Conservation (phyloP, 2,113 vertebrate genomes). For the Promerops cafer region DNA sequence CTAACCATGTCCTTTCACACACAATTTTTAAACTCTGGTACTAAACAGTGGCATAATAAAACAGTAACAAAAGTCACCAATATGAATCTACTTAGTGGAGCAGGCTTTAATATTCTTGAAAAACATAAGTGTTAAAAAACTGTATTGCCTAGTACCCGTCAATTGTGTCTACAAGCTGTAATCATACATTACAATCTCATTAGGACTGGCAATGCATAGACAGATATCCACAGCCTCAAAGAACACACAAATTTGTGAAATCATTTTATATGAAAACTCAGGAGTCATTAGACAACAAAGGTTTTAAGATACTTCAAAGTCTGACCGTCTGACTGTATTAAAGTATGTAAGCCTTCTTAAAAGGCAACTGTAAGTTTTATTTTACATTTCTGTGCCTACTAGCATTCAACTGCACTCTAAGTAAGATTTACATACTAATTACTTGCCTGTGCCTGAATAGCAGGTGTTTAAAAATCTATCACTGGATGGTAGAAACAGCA, state of each 20-base stretch:
- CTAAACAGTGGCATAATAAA: not conserved
- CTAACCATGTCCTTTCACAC: not conserved
- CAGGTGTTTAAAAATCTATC: slow-evolving; percentile 25
- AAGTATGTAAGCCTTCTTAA: not conserved
- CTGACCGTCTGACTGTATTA: not conserved
- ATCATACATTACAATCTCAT: not conserved
- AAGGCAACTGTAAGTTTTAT: not conserved
- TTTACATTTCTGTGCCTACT: not conserved
- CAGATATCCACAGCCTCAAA: not conserved
- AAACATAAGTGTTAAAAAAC: not conserved
- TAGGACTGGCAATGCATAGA: not conserved
- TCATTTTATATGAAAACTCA: not conserved
- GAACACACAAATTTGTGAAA: not conserved
- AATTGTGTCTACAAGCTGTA: not conserved
- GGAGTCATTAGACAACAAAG: not conserved
- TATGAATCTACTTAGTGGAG: not conserved
- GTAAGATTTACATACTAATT: slow-evolving; percentile 23
- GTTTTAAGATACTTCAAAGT: not conserved
- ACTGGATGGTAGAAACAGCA: not conserved
- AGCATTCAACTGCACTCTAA: not conserved
- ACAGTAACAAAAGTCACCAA: not conserved
- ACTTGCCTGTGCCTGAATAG: not conserved
- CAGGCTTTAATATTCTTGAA: not conserved
- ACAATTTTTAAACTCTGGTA: not conserved
- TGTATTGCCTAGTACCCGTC: not conserved